Percentiles rank a stretch among this genome's conserved stretches.
Conservation (phyloP, 2,888 invertebrate genomes). For the Callyntrura guangdongensis region DNA sequence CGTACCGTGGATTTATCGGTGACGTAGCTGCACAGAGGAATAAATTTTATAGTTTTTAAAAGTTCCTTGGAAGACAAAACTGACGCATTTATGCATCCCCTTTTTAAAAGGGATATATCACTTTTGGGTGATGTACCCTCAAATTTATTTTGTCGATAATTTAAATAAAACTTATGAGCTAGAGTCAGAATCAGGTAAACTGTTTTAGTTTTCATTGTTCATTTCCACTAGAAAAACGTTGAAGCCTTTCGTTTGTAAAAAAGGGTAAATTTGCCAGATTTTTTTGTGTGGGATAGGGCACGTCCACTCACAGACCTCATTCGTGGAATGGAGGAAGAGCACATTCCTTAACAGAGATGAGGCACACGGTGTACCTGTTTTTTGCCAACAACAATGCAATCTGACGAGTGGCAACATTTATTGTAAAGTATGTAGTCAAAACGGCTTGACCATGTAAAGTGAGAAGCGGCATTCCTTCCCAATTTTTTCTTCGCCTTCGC, state of each 20-base stretch:
- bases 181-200: too few species aligned
- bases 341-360: constrained; percentile 45
- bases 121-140: too few species aligned
- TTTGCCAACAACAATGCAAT: constrained; percentile 53
- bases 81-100: too few species aligned
- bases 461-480: constrained; percentile 58
- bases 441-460: constrained; percentile 53
- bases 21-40: too few species aligned
- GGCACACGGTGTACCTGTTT: constrained; percentile 62
- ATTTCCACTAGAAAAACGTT: constrained; percentile 10
- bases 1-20: too few species aligned
- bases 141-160: too few species aligned
- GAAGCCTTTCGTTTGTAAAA: background rate
- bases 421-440: constrained; percentile 25
- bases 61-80: background rate
- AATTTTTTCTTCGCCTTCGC: constrained; percentile 56
- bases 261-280: background rate
- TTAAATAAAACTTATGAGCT: too few species aligned
- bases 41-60: background rate
- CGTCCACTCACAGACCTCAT: constrained; percentile 30
- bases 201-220: background rate
- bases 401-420: constrained; percentile 51
- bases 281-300: constrained; percentile 62
- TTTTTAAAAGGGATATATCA: background rate
- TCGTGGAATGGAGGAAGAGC: constrained; percentile 35